Percentiles rank a stretch among this genome's conserved stretches.
Evolutionary conservation across 2,797 vertebrate species (phyloP).

Genomic region (Chloroceryle inda): DNA sequence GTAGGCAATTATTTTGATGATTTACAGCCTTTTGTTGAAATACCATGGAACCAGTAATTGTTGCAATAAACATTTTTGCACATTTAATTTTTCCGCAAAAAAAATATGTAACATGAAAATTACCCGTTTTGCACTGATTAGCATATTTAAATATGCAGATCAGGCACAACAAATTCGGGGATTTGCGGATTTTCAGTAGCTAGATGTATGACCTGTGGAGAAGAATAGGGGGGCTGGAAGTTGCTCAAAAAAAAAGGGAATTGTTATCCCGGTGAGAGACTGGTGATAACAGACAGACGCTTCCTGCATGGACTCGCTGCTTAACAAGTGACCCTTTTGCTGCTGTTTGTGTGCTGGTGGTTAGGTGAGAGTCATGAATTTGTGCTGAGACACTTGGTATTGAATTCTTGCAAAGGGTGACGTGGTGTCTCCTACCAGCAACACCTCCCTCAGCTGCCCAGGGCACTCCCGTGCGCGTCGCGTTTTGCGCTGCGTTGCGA

Average conservation of each 20-base stretch:
- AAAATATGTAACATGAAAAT: conserved; percentile 67
- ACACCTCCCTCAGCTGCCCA: not conserved
- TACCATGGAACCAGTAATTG: conserved; percentile 57
- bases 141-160: conserved; percentile 34
- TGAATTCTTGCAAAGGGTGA: not conserved
- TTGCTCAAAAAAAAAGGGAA: not conserved
- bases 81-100: conserved; percentile 56
- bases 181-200: conserved; percentile 41
- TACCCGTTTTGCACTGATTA: conserved; percentile 37
- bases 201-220: conserved; percentile 59
- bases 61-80: conserved; percentile 54
- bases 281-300: conserved; percentile 1
- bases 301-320: conserved; percentile 51
- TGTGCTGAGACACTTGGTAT: conserved; percentile 27
- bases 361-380: conserved; percentile 57
- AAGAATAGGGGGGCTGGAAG: conserved; percentile 57
- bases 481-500: not conserved
- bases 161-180: conserved; percentile 40
- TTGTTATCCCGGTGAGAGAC: conserved; percentile 52
- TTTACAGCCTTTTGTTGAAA: conserved; percentile 62
- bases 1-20: conserved; percentile 71
- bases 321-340: not conserved
- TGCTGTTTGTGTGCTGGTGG: not conserved
- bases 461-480: fast-evolving
- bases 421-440: not conserved